Evolutionary conservation across 2,888 invertebrate genomes (phyloP).

Genomic region (Coenonympha glycerion): DNA sequence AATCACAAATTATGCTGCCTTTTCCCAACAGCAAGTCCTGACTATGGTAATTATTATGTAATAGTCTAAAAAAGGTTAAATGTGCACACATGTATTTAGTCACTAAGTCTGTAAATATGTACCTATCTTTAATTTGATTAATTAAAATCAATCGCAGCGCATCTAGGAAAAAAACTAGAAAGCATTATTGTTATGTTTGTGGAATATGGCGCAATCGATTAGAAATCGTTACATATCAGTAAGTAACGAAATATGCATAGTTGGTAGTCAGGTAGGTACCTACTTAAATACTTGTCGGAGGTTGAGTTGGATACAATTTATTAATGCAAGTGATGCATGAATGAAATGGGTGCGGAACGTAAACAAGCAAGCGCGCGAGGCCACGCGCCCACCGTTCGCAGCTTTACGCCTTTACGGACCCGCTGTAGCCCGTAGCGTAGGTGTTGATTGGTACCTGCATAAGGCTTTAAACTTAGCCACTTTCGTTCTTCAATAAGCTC

Average conservation of each 20-base stretch:
- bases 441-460: conserved; percentile 1
- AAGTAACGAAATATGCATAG: neutral
- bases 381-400: conserved; percentile 32
- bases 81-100: too few species aligned
- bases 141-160: too few species aligned
- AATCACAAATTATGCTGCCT: too few species aligned
- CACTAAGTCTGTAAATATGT: too few species aligned
- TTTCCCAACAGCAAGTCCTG: too few species aligned
- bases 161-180: neutral
- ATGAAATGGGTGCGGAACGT: conserved; percentile 43
- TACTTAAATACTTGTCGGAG: conserved; percentile 19
- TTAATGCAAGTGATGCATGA: conserved; percentile 34
- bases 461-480: neutral
- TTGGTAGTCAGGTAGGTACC: conserved; percentile 1
- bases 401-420: conserved; percentile 1
- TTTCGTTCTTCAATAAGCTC: too few species aligned
- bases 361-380: conserved; percentile 41
- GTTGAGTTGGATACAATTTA: conserved; percentile 21
- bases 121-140: too few species aligned
- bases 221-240: neutral
- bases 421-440: neutral
- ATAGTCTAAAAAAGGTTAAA: too few species aligned
- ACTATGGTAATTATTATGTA: too few species aligned
- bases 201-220: neutral
- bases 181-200: neutral